A percentile compares a stretch with the other conserved stretches of the same genome.
Conservation (phyloP, 2,888 invertebrate genomes). For the Sialis fuliginosa region DNA sequence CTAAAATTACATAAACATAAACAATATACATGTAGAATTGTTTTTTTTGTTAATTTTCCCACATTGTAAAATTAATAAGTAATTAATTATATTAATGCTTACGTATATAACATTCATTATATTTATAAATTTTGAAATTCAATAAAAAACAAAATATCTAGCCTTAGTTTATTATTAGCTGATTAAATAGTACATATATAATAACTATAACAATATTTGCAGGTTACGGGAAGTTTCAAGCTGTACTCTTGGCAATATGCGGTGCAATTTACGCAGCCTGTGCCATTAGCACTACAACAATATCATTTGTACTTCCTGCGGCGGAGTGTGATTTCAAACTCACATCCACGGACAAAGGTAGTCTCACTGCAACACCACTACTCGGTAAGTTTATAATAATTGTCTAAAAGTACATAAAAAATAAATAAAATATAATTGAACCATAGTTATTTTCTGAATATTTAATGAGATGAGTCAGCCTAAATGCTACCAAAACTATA, state of each 20-base stretch:
- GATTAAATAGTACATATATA: too few relatives aligned
- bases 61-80: too few relatives aligned
- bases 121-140: too few relatives aligned
- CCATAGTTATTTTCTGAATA: background rate
- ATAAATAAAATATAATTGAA: background rate
- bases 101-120: too few relatives aligned
- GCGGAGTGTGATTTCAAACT: slow-evolving; percentile 37
- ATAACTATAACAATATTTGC: slow-evolving; percentile 6
- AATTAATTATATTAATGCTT: too few relatives aligned
- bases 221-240: slow-evolving; percentile 49
- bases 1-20: too few relatives aligned
- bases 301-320: slow-evolving; percentile 46
- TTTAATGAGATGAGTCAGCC: too few relatives aligned
- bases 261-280: slow-evolving; percentile 51
- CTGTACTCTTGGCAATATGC: slow-evolving; percentile 37
- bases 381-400: slow-evolving; percentile 25
- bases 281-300: slow-evolving; percentile 44
- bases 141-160: too few relatives aligned
- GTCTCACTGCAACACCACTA: slow-evolving; percentile 39
- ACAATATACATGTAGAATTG: too few relatives aligned
- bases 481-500: too few relatives aligned
- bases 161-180: too few relatives aligned
- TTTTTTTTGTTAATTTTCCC: too few relatives aligned
- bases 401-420: background rate
- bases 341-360: slow-evolving; percentile 35